Base-by-base conservation (phyloP, 1,140 invertebrate species). In the Papilio machaon region DNA sequence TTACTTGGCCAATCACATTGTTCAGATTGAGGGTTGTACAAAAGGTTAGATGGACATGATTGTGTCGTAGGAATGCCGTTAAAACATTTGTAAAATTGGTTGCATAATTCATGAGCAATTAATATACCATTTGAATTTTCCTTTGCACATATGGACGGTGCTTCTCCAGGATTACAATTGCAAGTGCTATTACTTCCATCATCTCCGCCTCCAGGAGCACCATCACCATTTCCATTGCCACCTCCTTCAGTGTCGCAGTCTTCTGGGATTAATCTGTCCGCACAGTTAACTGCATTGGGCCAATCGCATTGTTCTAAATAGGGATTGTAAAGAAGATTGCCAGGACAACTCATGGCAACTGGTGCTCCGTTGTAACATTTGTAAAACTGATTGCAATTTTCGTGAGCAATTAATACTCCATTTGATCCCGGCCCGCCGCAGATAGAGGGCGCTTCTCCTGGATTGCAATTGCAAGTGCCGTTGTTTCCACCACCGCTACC, bases 1-100 rank as follows among this genome's bases (percentile, higher is more conserved):
- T 95, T 90, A 78, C 95, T 82, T 38, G 96, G 91, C 95, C 96
- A 95, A 85, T 97, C 95, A 89, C 97, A 95, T 82, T 95, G 89
- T 90, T 95, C 91, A 19, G 85, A 84, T 58, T 92, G 74, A 73
- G 96, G 92, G 87, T 96, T 96, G 82, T 95, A 97, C 83, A 96
- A 87, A 80, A 95, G 95, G 23, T 73, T 70, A 35, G 64, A 70
- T 70, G 64, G n/a, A 64, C 88, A 89, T 13, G 35, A 46, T 8
- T 81, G 2, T 0, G 79, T 73, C 7, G 86, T 74, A 1, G 88
- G 88, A 54, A 47, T 0, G 2, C 86, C 84, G 11, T 85, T 19
- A 11, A 70, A n/a, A 23, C 88, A 89, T 54, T 75, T 85, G 49
- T 89, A 88, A 60, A 85, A 89, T 43, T 85, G 73, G 19, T 85